A percentile compares a stretch with the other conserved stretches of the same genome.
Conservation (phyloP, 2,797 vertebrate species). For the Betta splendens region DNA sequence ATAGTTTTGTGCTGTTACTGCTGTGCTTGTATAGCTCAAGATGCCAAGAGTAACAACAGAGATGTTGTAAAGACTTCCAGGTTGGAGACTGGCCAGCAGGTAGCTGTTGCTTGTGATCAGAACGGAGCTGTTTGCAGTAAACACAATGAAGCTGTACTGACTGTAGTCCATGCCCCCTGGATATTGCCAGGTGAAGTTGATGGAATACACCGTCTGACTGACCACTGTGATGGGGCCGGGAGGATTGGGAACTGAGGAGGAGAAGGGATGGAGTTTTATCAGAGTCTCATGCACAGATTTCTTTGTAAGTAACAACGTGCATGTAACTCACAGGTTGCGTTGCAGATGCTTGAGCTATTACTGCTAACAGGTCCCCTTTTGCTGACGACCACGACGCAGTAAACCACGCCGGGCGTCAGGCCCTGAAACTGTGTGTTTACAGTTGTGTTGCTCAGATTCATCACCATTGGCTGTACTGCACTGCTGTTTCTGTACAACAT, state of each 20-base stretch:
- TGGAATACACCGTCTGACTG: constrained; percentile 44
- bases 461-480: rapidly evolving
- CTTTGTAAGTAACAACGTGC: background rate
- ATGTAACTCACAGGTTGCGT: constrained; percentile 75
- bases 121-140: rapidly evolving
- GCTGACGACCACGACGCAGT: constrained; percentile 48
- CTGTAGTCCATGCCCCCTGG: constrained; percentile 60
- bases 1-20: constrained; percentile 30
- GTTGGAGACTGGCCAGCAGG: constrained; percentile 18
- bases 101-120: constrained; percentile 6
- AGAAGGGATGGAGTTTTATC: background rate
- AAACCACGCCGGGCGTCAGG: constrained; percentile 64
- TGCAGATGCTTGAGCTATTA: background rate
- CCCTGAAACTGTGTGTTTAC: rapidly evolving
- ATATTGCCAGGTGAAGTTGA: constrained; percentile 67
- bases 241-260: constrained; percentile 73
- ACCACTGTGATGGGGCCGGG: constrained; percentile 56
- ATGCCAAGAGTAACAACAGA: constrained; percentile 64
- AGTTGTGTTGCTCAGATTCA: constrained; percentile 1
- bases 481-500: background rate
- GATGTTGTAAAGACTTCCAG: constrained; percentile 54
- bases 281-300: background rate
- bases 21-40: constrained; percentile 53
- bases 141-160: constrained; percentile 60
- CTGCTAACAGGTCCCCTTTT: constrained; percentile 33